These are phyloP conservation scores for Drosophila pandora DNA, from an alignment of 1,140 invertebrate species.

Conservation along the genomic window DNA sequence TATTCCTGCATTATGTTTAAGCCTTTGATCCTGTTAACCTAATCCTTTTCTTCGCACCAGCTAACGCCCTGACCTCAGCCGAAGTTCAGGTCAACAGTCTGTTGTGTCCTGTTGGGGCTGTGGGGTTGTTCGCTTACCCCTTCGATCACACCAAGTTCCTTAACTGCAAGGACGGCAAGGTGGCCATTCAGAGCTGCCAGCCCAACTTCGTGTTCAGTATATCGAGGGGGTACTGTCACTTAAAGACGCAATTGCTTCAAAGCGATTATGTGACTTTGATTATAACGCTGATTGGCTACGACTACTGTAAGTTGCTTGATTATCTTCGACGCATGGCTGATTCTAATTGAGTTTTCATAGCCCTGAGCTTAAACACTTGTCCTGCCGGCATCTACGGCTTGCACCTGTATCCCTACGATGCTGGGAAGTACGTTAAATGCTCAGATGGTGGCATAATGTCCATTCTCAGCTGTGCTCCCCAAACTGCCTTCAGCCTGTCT, in stretches of 20 bases:
- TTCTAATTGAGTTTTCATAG: constrained; percentile 20
- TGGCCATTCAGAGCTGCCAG: constrained; percentile 86
- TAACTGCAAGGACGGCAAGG: constrained; percentile 86
- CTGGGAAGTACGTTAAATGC: constrained; percentile 61
- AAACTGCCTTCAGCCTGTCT: constrained; percentile 53
- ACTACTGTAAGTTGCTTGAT: constrained; percentile 69
- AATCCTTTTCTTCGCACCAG: constrained; percentile 10
- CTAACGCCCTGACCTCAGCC: constrained; percentile 56
- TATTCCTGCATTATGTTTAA: not conserved
- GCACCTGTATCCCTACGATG: constrained; percentile 77
- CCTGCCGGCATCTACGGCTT: constrained; percentile 54
- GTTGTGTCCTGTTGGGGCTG: constrained; percentile 55
- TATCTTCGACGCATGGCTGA: not conserved
- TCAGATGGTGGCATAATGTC: constrained; percentile 38
- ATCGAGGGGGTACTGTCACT: constrained; percentile 85
- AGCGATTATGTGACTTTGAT: constrained; percentile 65
- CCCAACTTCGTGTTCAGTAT: constrained; percentile 88
- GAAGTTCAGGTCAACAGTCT: constrained; percentile 29
- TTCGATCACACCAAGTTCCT: constrained; percentile 87
- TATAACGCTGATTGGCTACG: constrained; percentile 57
- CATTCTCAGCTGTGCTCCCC: constrained; percentile 46
- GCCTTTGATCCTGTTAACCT: constrained; percentile 1
- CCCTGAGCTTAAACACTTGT: constrained; percentile 52
- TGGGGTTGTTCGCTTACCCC: constrained; percentile 86
- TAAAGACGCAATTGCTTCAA: constrained; percentile 85